Evolutionary conservation across 2,113 vertebrate genomes (phyloP).

Genomic region (Donacobius atricapilla): DNA sequence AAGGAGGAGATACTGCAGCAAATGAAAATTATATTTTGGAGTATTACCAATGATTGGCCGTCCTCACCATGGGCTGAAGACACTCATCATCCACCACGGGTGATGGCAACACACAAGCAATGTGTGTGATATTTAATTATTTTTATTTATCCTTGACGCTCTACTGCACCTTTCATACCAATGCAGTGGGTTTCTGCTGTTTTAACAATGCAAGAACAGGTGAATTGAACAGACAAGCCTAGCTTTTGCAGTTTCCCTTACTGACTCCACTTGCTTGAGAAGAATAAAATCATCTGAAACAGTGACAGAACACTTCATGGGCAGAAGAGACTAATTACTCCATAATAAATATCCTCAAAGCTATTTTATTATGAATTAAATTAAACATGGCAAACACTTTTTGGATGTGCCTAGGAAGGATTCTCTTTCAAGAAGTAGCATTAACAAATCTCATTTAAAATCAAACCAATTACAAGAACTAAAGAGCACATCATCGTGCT

Average conservation of each 20-base stretch:
- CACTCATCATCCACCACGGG: not conserved
- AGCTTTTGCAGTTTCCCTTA: not conserved
- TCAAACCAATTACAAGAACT: not conserved
- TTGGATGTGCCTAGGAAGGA: not conserved
- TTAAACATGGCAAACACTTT: not conserved
- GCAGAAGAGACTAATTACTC: not conserved
- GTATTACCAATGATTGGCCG: not conserved
- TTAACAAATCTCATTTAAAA: slow-evolving; percentile 6
- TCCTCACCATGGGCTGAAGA: not conserved
- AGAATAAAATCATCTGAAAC: not conserved
- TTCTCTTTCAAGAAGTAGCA: not conserved
- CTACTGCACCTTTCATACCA: not conserved
- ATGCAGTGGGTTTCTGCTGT: not conserved
- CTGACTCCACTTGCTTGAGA: not conserved
- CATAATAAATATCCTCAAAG: not conserved
- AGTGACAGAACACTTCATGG: not conserved
- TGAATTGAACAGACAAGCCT: not conserved
- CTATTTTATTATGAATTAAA: not conserved
- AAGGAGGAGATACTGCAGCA: not conserved
- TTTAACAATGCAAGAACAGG: not conserved
- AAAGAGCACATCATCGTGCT: not conserved
- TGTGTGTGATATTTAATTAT: not conserved
- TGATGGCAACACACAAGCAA: not conserved
- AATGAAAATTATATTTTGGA: not conserved
- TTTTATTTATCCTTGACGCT: not conserved